Evolutionary conservation across 2,113 vertebrate species (phyloP), one percentile per base, ranked within the genome.

Genomic region (Phyllostomus discolor): DNA sequence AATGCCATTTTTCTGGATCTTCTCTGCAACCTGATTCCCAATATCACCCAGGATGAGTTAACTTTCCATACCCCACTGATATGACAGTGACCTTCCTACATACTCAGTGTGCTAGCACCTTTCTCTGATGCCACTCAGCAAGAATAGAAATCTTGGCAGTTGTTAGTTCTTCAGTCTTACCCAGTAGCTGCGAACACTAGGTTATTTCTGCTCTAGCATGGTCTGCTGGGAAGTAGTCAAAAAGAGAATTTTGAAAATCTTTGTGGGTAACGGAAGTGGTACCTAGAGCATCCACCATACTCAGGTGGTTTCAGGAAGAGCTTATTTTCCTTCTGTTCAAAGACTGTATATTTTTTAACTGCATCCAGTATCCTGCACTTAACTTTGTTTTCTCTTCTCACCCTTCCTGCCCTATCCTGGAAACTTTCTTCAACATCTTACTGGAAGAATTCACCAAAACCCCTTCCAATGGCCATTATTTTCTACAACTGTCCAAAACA

Each of bases 291-390:
- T 64, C 4, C 15, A 35, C 22, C 6, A 43, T 14, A 0, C 22
- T 52, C 22, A 14, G 4, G 11, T 64, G 16, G 28, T 41, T 67
- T 5, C 31, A 3, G 1, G 20, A 91, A 95, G 7, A 69, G 4
- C 0, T 79, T 48, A 14, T 73, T 43, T 73, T 81, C 16, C 20
- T 26, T 91, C 16, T 9, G 10, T 80, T 1, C 17, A 62, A 86
- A 79, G 15, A 22, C 10, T 22, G 26, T 46, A 43, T 17, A 38
- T 72, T 86, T 28, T 67, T 80, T 5, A 66, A 87, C 1, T 46
- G 57, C 10, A 66, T 3, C 0, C 10, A 73, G 2, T 35, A 7
- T 57, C 16, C 28, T 54, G 0, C 4, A 54, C n/a, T 31, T 48
- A 41, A 41, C 14, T 31, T n/a, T 75, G 33, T 15, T 91, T 54